Percentiles rank a stretch among this genome's conserved stretches.
phyloP scores from a whole-genome alignment of 2,888 invertebrate genomes.

The Nemapogon koenigi region DNA sequence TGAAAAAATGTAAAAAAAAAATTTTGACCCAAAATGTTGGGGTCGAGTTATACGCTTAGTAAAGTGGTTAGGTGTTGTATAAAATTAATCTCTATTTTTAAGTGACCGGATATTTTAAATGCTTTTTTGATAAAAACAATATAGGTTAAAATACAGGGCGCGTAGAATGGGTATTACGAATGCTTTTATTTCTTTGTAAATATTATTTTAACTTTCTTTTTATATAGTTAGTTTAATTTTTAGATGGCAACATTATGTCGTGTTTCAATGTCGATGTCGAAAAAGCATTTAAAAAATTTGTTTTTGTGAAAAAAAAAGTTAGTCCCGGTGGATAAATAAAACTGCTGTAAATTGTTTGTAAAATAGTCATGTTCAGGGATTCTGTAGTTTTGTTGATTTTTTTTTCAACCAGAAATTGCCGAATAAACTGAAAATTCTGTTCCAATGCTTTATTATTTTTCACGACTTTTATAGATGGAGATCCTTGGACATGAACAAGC shows the following conservation, averaged over 20 bases:
- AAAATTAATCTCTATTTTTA: slow-evolving; percentile 41
- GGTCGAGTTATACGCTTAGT: slow-evolving; percentile 59
- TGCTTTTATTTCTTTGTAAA: slow-evolving; percentile 10
- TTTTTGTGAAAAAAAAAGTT: neutral
- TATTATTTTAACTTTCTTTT: slow-evolving; percentile 10
- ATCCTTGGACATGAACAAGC: no score
- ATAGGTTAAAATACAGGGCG: neutral
- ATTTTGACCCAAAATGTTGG: slow-evolving; percentile 35
- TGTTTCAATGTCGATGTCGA: slow-evolving; percentile 12
- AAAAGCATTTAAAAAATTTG: slow-evolving; percentile 25
- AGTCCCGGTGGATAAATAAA: slow-evolving; percentile 18
- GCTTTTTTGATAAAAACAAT: neutral
- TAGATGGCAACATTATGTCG: neutral
- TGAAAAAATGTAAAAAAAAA: slow-evolving; percentile 54
- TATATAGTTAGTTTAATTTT: neutral
- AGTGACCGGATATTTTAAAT: slow-evolving; percentile 24
- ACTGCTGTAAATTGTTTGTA: slow-evolving; percentile 60
- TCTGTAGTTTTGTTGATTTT: slow-evolving; percentile 59
- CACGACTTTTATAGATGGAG: no score
- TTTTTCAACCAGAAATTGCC: slow-evolving; percentile 59
- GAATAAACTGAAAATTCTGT: slow-evolving; percentile 62
- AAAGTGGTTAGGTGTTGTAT: slow-evolving; percentile 50
- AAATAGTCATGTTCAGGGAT: slow-evolving; percentile 59
- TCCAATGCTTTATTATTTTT: slow-evolving; percentile 43
- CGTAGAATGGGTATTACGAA: neutral